Evolutionary conservation across 2,113 vertebrate species (phyloP).

Genomic region (Otolemur garnettii): DNA sequence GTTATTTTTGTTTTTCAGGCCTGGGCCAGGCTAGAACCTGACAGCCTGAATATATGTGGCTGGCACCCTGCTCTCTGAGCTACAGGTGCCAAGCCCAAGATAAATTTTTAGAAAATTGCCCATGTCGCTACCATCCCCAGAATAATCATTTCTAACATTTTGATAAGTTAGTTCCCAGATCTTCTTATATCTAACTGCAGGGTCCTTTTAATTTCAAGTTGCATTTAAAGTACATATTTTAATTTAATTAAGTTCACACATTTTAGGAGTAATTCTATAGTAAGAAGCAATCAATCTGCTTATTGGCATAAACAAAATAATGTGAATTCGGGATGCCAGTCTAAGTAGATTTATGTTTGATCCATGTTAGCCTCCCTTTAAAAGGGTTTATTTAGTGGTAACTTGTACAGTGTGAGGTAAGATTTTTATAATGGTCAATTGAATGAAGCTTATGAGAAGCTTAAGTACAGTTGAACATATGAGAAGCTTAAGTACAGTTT

Average conservation of each 20-base stretch:
- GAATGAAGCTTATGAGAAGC: too few species aligned
- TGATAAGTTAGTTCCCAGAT: not conserved
- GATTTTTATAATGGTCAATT: not conserved
- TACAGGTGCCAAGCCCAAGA: not conserved
- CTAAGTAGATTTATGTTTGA: constrained; percentile 10
- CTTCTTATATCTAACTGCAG: not conserved
- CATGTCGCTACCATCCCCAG: not conserved
- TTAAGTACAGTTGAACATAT: too few species aligned
- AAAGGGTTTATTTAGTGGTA: constrained; percentile 23
- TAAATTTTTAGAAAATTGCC: not conserved
- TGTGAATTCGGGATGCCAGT: constrained; percentile 1
- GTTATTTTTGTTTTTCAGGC: too few species aligned
- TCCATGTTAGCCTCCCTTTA: not conserved
- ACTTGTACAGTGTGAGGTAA: not conserved
- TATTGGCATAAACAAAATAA: not conserved
- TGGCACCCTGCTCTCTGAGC: too few species aligned
- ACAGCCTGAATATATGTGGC: too few species aligned
- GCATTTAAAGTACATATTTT: not conserved
- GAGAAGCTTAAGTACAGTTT: constrained; percentile 16
- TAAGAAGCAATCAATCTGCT: not conserved
- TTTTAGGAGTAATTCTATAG: not conserved
- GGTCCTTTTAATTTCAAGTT: constrained; percentile 18
- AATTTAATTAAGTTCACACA: not conserved
- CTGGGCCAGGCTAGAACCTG: too few species aligned
- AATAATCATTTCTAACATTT: constrained; percentile 20